Evolutionary conservation across 2,888 invertebrate species (phyloP).

Genomic region (Dicycla oo): DNA sequence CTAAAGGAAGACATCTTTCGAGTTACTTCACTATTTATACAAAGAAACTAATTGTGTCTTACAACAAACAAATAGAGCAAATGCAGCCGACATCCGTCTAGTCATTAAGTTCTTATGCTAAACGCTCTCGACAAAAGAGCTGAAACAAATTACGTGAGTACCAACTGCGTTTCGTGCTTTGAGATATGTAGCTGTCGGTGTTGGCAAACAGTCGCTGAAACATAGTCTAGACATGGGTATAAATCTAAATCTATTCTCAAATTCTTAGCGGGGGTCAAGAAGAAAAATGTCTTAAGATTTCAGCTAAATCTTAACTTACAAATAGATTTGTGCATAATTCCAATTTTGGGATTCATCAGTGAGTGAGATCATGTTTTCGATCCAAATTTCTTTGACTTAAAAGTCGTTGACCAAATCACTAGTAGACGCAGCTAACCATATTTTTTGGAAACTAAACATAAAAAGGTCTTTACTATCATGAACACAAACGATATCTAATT

Average conservation of each 20-base stretch:
- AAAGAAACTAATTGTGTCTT: conserved; percentile 36
- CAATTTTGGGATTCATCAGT: neutral
- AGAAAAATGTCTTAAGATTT: neutral
- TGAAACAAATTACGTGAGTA: conserved; percentile 28
- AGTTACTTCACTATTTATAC: neutral
- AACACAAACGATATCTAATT: neutral
- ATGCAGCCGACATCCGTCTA: conserved; percentile 31
- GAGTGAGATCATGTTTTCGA: neutral
- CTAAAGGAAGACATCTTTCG: neutral
- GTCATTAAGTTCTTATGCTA: conserved; percentile 46
- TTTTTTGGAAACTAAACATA: neutral
- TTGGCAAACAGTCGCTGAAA: conserved; percentile 14
- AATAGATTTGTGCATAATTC: neutral
- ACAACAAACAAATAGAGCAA: conserved; percentile 34
- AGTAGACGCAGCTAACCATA: neutral
- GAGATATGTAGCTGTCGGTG: conserved; percentile 26
- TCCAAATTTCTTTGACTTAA: neutral
- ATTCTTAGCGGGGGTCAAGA: neutral
- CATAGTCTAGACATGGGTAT: neutral
- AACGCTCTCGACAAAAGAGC: conserved; percentile 41
- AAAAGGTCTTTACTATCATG: neutral
- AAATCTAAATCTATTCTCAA: neutral
- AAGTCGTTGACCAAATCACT: neutral
- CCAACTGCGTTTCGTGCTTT: conserved; percentile 2
- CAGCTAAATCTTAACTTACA: neutral